These are phyloP conservation scores for Denticeps clupeoides DNA, from an alignment of 2,797 vertebrate genomes.

Conservation along the genomic window DNA sequence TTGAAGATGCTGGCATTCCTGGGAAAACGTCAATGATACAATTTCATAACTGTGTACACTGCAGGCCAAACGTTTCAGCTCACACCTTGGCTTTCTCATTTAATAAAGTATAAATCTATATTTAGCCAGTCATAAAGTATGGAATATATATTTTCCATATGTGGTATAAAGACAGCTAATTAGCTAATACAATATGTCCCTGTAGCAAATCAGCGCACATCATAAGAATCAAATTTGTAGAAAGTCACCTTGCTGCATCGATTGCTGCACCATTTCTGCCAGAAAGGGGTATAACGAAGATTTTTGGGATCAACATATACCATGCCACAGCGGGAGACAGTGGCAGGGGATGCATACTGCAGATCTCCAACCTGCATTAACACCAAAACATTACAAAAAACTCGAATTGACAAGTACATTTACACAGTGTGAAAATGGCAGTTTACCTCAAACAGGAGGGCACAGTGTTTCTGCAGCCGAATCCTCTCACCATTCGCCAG, in stretches of 20 bases:
- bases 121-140: no score
- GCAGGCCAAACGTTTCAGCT: no score
- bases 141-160: no score
- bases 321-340: conserved; percentile 94
- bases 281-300: conserved; percentile 77
- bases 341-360: conserved; percentile 91
- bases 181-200: neutral
- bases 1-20: conserved; percentile 60
- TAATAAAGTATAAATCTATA: no score
- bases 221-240: neutral
- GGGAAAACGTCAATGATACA: neutral
- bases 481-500: conserved; percentile 93
- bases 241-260: conserved; percentile 61
- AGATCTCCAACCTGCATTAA: conserved; percentile 81
- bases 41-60: neutral
- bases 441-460: conserved; percentile 83
- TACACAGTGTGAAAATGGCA: no score
- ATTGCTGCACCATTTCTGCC: conserved; percentile 76
- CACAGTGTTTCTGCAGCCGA: conserved; percentile 82
- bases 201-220: neutral
- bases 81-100: no score
- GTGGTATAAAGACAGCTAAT: no score
- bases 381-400: neutral
- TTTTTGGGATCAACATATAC: conserved; percentile 97
- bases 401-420: no score